Evolutionary conservation across 2,113 vertebrate species (phyloP).

Genomic region (Neotoma lepida): DNA sequence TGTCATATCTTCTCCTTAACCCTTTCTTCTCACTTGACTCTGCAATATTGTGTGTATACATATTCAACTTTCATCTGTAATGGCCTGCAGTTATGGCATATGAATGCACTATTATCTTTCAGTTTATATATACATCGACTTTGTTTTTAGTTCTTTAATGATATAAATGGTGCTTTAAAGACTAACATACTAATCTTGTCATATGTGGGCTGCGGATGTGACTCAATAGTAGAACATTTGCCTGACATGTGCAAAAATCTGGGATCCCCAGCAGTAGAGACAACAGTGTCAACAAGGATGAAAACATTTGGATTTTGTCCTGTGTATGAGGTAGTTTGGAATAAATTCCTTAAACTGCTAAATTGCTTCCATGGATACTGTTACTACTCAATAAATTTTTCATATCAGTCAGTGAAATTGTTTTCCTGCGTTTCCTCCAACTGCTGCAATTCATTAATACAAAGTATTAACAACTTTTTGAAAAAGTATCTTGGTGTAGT

Average conservation of each 20-base stretch:
- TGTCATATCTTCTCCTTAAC: background rate
- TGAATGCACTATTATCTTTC: constrained; percentile 20
- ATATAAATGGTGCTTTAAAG: background rate
- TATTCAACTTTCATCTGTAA: background rate
- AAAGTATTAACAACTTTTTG: background rate
- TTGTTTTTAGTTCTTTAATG: constrained; percentile 39
- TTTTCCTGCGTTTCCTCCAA: background rate
- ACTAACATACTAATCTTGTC: background rate
- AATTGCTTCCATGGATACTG: background rate
- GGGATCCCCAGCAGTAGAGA: background rate
- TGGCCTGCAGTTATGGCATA: background rate
- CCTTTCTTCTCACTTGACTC: constrained; percentile 33
- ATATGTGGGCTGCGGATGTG: background rate
- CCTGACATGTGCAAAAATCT: background rate
- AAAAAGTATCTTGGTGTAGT: background rate
- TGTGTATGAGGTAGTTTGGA: background rate
- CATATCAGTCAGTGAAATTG: background rate
- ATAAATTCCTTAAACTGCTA: background rate
- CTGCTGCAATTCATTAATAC: background rate
- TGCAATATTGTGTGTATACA: background rate
- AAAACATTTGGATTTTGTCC: background rate
- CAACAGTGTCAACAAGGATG: background rate
- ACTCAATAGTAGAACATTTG: background rate
- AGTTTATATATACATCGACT: background rate
- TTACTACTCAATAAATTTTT: background rate